Conservation (phyloP, 2,797 vertebrate species). For the Varecia variegata region DNA sequence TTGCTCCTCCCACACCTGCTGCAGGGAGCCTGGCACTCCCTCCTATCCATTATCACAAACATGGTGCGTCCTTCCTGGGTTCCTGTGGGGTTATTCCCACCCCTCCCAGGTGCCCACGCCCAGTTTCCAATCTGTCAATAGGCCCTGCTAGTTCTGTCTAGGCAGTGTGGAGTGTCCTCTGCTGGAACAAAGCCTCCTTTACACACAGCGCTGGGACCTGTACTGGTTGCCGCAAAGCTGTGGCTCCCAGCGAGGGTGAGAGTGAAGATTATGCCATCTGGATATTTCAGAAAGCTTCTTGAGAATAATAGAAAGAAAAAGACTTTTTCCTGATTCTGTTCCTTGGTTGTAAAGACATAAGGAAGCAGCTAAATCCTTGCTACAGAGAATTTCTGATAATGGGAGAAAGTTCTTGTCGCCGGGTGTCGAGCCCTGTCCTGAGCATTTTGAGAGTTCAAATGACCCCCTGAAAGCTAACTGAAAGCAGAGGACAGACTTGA, state of each 20-base stretch:
- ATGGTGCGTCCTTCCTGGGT: conserved; percentile 53
- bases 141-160: background rate
- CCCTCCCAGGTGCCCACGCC: conserved; percentile 41
- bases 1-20: conserved; percentile 50
- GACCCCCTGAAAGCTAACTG: background rate
- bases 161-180: conserved; percentile 69
- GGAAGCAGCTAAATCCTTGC: background rate
- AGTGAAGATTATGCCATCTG: background rate
- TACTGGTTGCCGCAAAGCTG: background rate
- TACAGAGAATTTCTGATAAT: background rate
- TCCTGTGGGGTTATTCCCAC: conserved; percentile 27
- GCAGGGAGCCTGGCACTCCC: conserved; percentile 21
- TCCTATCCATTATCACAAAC: conserved; percentile 55
- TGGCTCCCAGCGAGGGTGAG: background rate
- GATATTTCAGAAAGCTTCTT: background rate
- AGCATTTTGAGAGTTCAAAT: background rate
- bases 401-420: background rate
- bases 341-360: background rate
- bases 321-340: background rate
- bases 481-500: background rate
- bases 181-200: conserved; percentile 54
- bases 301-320: background rate
- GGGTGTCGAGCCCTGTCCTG: background rate
- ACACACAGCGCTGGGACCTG: background rate
- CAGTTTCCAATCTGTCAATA: conserved; percentile 71